phyloP scores from a whole-genome alignment of 30 jellyfish, hydroid and myxozoan species.

The Aurelia aurita complex sp. Pacific region DNA sequence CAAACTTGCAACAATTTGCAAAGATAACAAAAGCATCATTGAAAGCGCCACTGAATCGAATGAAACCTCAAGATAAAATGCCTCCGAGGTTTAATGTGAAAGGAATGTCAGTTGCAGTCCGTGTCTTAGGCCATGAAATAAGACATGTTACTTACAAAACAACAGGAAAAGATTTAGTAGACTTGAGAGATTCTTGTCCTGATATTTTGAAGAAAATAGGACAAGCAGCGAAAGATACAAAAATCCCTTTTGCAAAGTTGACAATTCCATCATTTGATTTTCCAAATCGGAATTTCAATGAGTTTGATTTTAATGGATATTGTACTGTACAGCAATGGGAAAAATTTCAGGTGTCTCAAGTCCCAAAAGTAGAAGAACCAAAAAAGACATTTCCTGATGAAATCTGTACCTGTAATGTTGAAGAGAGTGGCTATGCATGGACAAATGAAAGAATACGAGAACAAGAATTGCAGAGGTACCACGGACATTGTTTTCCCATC shows the following conservation, averaged over 20 bases:
- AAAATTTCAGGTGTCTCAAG: neutral
- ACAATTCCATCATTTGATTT: conserved; percentile 34
- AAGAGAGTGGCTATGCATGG: conserved; percentile 27
- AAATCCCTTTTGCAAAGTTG: conserved; percentile 31
- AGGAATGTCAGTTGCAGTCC: conserved; percentile 88
- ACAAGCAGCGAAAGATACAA: conserved; percentile 60
- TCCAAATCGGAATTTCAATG: conserved; percentile 42
- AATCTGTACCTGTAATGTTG: conserved; percentile 6
- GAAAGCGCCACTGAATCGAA: conserved; percentile 22
- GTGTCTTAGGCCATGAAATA: conserved; percentile 90
- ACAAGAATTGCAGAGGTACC: conserved; percentile 47
- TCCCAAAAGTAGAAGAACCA: too few species aligned
- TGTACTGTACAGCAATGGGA: conserved; percentile 14
- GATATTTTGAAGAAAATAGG: conserved; percentile 50
- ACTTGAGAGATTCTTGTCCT: conserved; percentile 62
- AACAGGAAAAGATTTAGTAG: conserved; percentile 89
- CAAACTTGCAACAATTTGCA: conserved; percentile 39
- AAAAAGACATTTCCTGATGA: neutral
- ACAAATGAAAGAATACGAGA: conserved; percentile 33
- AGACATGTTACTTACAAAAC: conserved; percentile 83
- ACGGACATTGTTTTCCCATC: too few species aligned
- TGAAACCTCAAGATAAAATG: conserved; percentile 75
- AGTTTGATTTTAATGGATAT: conserved; percentile 50
- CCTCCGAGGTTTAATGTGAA: conserved; percentile 86
- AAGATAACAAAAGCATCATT: conserved; percentile 43